Base-by-base conservation (phyloP, 2,113 vertebrate species). In the Tetraodon nigroviridis region DNA sequence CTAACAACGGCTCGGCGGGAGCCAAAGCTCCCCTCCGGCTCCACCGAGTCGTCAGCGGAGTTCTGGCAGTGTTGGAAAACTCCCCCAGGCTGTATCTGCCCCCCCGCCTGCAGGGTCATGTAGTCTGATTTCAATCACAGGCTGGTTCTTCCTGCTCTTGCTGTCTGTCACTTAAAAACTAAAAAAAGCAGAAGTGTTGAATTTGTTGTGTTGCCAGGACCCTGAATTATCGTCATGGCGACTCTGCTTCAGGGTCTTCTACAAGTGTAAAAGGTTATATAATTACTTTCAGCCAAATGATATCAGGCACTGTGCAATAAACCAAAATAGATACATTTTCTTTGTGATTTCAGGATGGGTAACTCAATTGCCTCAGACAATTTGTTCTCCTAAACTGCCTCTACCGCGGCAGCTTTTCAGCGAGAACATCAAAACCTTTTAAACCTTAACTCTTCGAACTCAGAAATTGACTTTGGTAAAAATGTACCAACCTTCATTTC, bases 171-270 rank as follows among this genome's bases (percentile, higher is more conserved):
- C 82, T 76, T 69, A 66, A 56, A 19, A 13, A n/a, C 49, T 46
- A 72, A 49, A 68, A 7, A 44, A 27, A 22, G 56, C 62, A 27
- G 13, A n/a, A 63, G 51, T 51, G 27, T 69, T 51, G 49, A 75
- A 66, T 65, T 47, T 69, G 57, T 62, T 68, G 41, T 37, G 85
- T 87, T 87, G 83, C 85, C 81, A 82, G 81, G 83, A 59, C 83
- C 85, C 85, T 69, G 69, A 82, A 64, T 67, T 56, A 58, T 76
- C 21, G 69, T 64, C 54, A 57, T 67, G 42, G 58, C 52, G 59
- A 71, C 44, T 45, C 48, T 32, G 51, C 60, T 51, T 58, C 44
- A 55, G n/a, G 29, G 44, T 71, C 44, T 52, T 61, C 15, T 16
- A 24, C 44, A 13, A 0, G 7, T 27, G 27, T 54, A 46, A 45